Conservation (phyloP, 2,797 vertebrate genomes). For the Darevskia nairensis region DNA sequence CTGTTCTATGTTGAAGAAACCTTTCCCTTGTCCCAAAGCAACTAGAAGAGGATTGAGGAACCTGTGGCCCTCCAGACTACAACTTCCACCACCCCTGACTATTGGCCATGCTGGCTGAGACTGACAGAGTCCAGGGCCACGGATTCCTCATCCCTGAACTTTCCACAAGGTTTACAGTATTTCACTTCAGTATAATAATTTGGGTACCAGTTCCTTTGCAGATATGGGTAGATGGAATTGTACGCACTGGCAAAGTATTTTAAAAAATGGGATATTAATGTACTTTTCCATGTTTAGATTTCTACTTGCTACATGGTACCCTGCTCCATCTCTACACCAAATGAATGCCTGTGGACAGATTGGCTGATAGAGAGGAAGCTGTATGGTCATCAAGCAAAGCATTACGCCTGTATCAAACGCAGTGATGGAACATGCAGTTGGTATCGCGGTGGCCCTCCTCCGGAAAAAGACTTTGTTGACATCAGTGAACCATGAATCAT, state of each 20-base stretch:
- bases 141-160: too few species aligned
- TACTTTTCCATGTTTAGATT: constrained; percentile 80
- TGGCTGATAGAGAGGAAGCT: constrained; percentile 88
- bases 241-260: neutral
- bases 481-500: constrained; percentile 86
- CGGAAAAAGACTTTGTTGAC: constrained; percentile 89
- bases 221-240: neutral
- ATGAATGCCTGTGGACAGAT: constrained; percentile 93
- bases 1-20: neutral
- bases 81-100: too few species aligned
- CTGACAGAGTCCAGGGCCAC: too few species aligned
- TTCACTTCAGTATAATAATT: neutral
- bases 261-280: neutral
- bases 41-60: neutral
- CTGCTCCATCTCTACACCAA: constrained; percentile 82
- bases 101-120: too few species aligned
- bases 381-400: constrained; percentile 87
- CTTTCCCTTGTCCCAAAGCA: neutral
- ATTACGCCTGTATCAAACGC: constrained; percentile 89
- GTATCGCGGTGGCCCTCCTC: constrained; percentile 85
- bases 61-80: too few species aligned
- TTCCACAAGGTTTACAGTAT: neutral
- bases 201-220: neutral
- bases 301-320: constrained; percentile 86
- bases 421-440: constrained; percentile 90